phyloP scores from a whole-genome alignment of 2,113 vertebrate species.

The Xenopus borealis region DNA sequence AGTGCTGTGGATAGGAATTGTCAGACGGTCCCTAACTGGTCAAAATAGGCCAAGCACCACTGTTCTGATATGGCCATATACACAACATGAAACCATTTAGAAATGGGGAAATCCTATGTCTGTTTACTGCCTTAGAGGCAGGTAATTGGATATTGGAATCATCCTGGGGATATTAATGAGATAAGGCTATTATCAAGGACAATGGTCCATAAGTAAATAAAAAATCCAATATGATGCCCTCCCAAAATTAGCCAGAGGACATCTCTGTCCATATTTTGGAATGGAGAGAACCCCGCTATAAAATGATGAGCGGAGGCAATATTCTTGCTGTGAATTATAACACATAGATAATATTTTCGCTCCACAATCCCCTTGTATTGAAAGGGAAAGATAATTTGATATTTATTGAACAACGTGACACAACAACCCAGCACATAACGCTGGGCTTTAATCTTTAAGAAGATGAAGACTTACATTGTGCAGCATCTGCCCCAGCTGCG shows the following conservation, averaged over 20 bases:
- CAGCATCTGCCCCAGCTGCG: conserved; percentile 17
- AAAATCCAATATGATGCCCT: background rate
- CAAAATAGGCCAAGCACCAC: no score
- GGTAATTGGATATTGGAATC: background rate
- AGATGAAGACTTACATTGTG: conserved; percentile 26
- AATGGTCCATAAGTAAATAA: conserved; percentile 12
- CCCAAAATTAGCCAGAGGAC: background rate
- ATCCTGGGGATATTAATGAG: background rate
- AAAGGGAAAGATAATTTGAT: conserved; percentile 26
- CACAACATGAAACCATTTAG: no score
- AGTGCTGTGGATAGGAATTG: no score
- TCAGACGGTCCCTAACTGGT: no score
- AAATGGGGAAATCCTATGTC: no score
- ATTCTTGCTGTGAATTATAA: conserved; percentile 17
- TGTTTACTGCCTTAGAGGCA: background rate
- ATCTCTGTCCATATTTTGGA: conserved; percentile 1
- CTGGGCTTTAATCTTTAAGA: conserved; percentile 27
- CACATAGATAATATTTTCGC: conserved; percentile 22
- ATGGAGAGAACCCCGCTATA: background rate
- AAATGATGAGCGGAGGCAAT: conserved; percentile 3
- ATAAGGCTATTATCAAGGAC: conserved; percentile 1
- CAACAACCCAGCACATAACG: conserved; percentile 8
- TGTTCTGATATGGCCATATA: no score
- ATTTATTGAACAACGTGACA: conserved; percentile 25
- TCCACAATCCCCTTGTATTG: conserved; percentile 16